These are phyloP conservation scores for Dusona sp. DNA, from an alignment of 2,888 invertebrate species.

Conservation along the genomic window DNA sequence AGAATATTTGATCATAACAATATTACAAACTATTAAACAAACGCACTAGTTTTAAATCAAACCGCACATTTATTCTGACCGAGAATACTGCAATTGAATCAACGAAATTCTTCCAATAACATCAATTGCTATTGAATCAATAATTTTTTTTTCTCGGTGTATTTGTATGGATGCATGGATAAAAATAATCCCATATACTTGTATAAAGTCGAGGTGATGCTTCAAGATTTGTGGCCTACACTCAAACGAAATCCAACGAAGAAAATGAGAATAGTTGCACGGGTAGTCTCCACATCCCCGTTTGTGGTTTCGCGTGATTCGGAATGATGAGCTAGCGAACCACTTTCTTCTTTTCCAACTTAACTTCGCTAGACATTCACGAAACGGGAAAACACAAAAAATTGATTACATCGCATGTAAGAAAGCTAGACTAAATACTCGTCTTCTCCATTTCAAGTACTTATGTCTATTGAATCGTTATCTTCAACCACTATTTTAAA, in stretches of 20 bases:
- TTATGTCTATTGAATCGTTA: neutral
- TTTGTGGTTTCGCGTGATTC: conserved; percentile 53
- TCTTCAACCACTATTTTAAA: neutral
- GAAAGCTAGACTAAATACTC: neutral
- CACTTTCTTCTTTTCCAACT: neutral
- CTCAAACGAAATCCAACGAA: conserved; percentile 1
- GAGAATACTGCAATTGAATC: no score
- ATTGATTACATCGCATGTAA: conserved; percentile 15
- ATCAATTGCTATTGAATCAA: no score
- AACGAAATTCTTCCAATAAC: no score
- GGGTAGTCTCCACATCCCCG: conserved; percentile 34
- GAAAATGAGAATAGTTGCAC: conserved; percentile 37
- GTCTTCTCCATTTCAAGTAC: neutral
- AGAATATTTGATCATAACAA: no score
- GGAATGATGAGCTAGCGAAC: conserved; percentile 13
- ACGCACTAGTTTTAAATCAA: no score
- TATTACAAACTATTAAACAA: no score
- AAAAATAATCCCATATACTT: neutral
- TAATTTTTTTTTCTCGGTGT: no score
- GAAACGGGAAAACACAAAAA: neutral
- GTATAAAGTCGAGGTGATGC: neutral
- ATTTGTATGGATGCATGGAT: no score
- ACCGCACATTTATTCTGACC: no score
- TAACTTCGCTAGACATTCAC: neutral
- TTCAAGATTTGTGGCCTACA: conserved; percentile 38